Base-by-base conservation (phyloP, 2,113 vertebrate genomes). In the Columbina picui region DNA sequence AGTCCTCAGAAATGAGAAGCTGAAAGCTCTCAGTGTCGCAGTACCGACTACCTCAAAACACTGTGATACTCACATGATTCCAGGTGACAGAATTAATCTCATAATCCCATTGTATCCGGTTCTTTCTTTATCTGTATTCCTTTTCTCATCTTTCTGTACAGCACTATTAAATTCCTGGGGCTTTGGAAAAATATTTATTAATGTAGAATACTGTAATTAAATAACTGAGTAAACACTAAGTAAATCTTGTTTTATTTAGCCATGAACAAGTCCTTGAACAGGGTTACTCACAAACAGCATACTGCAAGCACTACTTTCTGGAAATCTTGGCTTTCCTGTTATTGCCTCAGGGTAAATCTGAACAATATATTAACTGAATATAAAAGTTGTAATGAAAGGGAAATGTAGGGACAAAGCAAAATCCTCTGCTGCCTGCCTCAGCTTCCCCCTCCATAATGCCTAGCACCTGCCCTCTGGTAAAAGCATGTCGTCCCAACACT, bases 391-490 rank as follows among this genome's bases (percentile, higher is more conserved):
- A 56, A 49, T 38, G 50, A 69, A 77, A 78, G 18, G 6, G 20
- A 76, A 67, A 6, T 29, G 9, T 32, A 29, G 9, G 8, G 57
- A 69, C 23, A 70, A 64, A 83, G 34, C 26, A 85, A 64, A 81
- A 83, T 36, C 78, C 49, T 76, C 50, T 89, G 14, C 59, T 85
- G 23, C 32, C 39, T 73, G 15, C 32, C 23, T 87, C 74, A 68
- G 12, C 59, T 74, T 63, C 59, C 84, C 7, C 36, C 9, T 89
- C 32, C 18, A 39, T 52, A 39, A 80, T 83, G 27, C 45, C 50
- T 55, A 50, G 9, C 7, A 45, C 38, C 7, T 1, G 0, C 19
- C 2, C 10, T 9, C 22, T n/a, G 8, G 8, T 9, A 27, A 38
- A 84, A 84, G 27, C 9, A 32, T 73, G 55, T 41, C 82, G 89